Conservation (phyloP, 2,888 invertebrate genomes). For the Lasioglossum morio region DNA sequence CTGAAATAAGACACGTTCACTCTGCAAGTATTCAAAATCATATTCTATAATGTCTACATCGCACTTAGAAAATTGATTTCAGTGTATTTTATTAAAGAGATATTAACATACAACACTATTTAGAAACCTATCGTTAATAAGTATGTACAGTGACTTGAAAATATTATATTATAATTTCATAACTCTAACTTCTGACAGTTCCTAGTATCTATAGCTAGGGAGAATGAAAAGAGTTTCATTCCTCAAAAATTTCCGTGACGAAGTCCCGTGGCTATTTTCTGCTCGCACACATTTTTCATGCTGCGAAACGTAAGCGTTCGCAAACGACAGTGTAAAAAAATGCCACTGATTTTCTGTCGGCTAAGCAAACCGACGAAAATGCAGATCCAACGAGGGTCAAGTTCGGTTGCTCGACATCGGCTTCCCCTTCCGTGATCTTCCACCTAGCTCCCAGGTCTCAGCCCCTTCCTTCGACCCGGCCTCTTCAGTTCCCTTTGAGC, state of each 20-base stretch:
- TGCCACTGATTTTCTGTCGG: constrained; percentile 27
- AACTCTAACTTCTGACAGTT: background rate
- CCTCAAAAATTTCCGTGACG: background rate
- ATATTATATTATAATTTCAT: background rate
- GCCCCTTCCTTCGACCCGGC: constrained; percentile 3
- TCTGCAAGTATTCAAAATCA: too few species aligned
- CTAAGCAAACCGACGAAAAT: constrained; percentile 53
- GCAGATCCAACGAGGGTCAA: constrained; percentile 62
- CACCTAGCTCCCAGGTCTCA: constrained; percentile 36
- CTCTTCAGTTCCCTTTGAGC: constrained; percentile 15
- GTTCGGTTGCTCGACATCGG: constrained; percentile 61
- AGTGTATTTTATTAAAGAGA: too few species aligned
- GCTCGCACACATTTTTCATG: background rate
- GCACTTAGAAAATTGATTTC: too few species aligned
- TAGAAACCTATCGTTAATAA: background rate
- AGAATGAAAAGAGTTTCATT: too few species aligned
- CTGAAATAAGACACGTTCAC: too few species aligned
- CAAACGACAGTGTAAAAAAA: constrained; percentile 3
- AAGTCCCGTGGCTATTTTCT: background rate
- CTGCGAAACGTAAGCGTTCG: background rate
- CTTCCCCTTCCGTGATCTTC: constrained; percentile 33
- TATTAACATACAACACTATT: too few species aligned
- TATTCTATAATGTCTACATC: too few species aligned
- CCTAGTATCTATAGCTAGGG: background rate
- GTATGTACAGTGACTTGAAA: too few species aligned